Evolutionary conservation across 2,113 vertebrate species (phyloP).

Genomic region (Phasianus colchicus): DNA sequence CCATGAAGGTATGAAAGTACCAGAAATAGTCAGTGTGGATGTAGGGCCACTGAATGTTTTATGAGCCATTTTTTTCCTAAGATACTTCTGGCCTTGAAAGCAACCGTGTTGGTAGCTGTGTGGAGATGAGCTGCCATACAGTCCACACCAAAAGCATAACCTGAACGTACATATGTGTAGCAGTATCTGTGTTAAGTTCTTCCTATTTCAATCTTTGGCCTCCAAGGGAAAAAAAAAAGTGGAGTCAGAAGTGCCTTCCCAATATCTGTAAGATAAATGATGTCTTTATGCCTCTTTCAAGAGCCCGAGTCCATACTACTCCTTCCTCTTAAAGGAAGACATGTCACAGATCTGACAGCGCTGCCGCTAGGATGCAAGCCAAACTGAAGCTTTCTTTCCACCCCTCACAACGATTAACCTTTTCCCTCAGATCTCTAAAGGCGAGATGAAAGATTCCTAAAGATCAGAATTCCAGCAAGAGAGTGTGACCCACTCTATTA

Average conservation of each 20-base stretch:
- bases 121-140: not conserved
- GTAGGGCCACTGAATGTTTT: not conserved
- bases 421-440: conserved; percentile 44
- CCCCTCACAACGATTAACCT: conserved; percentile 25
- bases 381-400: conserved; percentile 2
- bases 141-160: not conserved
- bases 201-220: conserved; percentile 38
- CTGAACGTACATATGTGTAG: not conserved
- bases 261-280: conserved; percentile 17
- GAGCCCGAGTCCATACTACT: not conserved
- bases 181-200: not conserved
- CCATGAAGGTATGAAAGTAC: not conserved
- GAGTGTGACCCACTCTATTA: conserved; percentile 44
- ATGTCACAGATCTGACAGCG: conserved; percentile 3
- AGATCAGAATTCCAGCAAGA: conserved; percentile 52
- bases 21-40: not conserved
- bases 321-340: conserved; percentile 18
- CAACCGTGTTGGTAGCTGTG: accelerated
- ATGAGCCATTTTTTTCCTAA: not conserved
- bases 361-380: not conserved
- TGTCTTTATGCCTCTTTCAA: conserved; percentile 29
- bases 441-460: conserved; percentile 37
- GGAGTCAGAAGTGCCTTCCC: not conserved
- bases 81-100: not conserved
- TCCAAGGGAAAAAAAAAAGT: not conserved